phyloP scores from a whole-genome alignment of 2,113 vertebrate species.

The Halcyon senegalensis region DNA sequence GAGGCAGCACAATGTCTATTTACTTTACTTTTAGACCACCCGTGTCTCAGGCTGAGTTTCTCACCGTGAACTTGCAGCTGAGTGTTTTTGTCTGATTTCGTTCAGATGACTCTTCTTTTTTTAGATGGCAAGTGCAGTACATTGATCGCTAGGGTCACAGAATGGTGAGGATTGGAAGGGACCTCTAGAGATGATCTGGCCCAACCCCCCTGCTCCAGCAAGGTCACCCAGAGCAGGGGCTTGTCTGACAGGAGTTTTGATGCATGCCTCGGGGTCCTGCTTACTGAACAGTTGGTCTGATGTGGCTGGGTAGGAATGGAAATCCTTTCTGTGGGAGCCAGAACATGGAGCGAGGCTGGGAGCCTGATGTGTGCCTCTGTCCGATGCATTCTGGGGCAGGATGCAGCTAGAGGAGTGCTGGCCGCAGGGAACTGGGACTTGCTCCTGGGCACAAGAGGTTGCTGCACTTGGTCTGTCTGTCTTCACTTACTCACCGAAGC shows the following conservation, averaged over 20 bases:
- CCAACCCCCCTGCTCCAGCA: neutral
- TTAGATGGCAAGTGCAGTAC: neutral
- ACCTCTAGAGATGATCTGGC: neutral
- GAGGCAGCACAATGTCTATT: constrained; percentile 8
- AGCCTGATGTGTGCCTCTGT: neutral
- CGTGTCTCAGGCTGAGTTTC: neutral
- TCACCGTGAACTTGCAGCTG: neutral
- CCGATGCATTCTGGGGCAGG: fast-evolving
- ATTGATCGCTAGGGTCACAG: neutral
- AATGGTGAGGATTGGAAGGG: neutral
- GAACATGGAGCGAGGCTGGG: neutral
- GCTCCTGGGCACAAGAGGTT: neutral
- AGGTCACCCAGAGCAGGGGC: neutral
- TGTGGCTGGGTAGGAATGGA: neutral
- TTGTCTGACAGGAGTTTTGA: neutral
- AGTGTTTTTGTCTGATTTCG: neutral
- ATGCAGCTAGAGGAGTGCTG: neutral
- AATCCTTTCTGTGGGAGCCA: neutral
- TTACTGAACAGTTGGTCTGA: neutral
- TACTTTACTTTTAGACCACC: constrained; percentile 18
- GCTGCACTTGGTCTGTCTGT: neutral
- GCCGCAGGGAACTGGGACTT: neutral
- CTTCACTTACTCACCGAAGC: neutral
- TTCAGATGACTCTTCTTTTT: neutral
- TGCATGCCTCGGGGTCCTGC: neutral